Conservation (phyloP, 2,888 invertebrate species). For the Atethmia centrago region DNA sequence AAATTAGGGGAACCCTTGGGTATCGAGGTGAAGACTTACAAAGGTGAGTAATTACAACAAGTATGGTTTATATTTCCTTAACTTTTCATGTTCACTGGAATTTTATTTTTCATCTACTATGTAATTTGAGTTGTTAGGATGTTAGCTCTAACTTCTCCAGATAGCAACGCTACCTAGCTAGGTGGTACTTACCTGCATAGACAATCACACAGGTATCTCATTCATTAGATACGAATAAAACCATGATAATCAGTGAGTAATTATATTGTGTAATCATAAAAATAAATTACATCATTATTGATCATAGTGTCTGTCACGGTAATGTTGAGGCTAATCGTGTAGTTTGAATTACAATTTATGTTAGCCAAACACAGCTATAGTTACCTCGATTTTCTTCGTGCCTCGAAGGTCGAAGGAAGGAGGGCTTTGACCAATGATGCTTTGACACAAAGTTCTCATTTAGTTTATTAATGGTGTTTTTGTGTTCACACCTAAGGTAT, state of each 20-base stretch:
- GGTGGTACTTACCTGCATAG: neutral
- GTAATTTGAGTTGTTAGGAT: neutral
- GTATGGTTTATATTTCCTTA: constrained; percentile 37
- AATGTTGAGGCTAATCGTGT: neutral
- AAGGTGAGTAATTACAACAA: constrained; percentile 57
- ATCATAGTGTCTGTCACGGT: neutral
- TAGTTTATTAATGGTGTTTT: too few relatives aligned
- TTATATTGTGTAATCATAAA: neutral
- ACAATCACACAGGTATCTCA: neutral
- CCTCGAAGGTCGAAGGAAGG: neutral
- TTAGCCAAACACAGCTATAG: neutral
- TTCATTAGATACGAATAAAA: neutral
- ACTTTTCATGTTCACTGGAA: constrained; percentile 21
- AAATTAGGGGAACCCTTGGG: constrained; percentile 43
- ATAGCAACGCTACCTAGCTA: neutral
- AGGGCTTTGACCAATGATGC: neutral
- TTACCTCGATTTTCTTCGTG: constrained; percentile 20
- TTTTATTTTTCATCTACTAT: constrained; percentile 16
- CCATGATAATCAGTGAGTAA: neutral
- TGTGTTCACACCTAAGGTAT: too few relatives aligned
- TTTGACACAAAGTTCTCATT: neutral
- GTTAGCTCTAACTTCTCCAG: neutral
- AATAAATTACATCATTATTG: neutral
- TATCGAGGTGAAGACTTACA: constrained; percentile 51
- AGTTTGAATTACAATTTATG: constrained; percentile 18